Evolutionary conservation across 2,797 vertebrate genomes (phyloP), one percentile per base, ranked within the genome.

Genomic region (Micromesistius poutassou): DNA sequence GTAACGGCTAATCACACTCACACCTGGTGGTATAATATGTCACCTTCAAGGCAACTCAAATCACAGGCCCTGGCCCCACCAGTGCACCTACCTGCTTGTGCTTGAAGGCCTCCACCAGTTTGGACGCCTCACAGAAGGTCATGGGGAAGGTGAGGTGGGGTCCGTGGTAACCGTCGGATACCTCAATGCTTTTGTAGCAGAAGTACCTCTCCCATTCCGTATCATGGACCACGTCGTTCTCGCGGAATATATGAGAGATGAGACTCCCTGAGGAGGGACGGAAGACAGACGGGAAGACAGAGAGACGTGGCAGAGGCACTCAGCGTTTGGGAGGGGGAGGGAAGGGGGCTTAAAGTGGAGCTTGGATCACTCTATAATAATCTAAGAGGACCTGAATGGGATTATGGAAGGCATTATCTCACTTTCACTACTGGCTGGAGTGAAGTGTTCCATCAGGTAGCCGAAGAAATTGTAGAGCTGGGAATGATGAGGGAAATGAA

Each of bases 401-500:
- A 62, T 62, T 62, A 62, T 75, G 7, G 19, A 14, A 76, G 38
- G 76, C 30, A 9, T 5, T 72, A 71, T 90, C 96, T 96, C 94
- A 98, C 97, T 90, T 89, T 98, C 95, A 42, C 86, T 93, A 91
- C 91, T 95, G 80, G 92, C 91, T 74, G 96, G 94, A 0, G 94
- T 96, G 90, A 98, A 96, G 87, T 96, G 95, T 70, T 96, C 96
- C 94, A 97, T 94, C 35, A 98, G 92, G 88, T 95, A 97, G 82
- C 92, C 94, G 89, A 98, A 98, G 85, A 97, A 98, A 76, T 95
- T 94, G 80, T 97, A 96, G 80, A 98, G 95, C 97, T 98, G 84
- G 33, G 84, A 77, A 83, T 14, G 38, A 71, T n/a, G 25, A 31
- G 25, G 42, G 12, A 42, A n/a, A 30, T 19, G 2, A 73, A 35